Evolutionary conservation across 30 jellyfish, hydroid and myxozoan genomes (phyloP).

Genomic region (Catostylus mosaicus): DNA sequence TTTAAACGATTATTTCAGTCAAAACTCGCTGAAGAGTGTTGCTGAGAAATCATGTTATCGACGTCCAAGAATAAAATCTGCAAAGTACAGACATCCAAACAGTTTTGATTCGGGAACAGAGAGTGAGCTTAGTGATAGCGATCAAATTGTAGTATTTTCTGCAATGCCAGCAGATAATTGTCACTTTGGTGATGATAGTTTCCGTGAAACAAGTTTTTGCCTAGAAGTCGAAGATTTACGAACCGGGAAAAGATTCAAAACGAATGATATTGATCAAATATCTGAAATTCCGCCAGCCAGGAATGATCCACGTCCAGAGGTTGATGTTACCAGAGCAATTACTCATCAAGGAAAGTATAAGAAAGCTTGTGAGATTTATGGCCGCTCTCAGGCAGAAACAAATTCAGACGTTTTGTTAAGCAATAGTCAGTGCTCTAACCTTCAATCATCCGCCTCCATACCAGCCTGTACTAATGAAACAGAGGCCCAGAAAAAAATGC

Average conservation of each 20-base stretch:
- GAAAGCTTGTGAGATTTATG: not conserved
- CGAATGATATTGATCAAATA: not conserved
- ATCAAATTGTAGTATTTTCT: not conserved
- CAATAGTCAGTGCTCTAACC: not conserved
- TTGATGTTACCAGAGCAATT: not conserved
- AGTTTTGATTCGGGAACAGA: conserved; percentile 20
- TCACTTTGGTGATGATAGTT: not conserved
- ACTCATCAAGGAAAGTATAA: not conserved
- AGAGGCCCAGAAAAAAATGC: not conserved
- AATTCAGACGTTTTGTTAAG: not conserved
- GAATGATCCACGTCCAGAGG: not conserved
- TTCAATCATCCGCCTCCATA: not conserved
- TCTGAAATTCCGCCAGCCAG: not conserved
- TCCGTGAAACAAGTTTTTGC: conserved; percentile 6
- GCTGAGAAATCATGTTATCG: too few species aligned
- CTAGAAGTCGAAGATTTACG: conserved; percentile 33
- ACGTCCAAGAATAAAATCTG: not conserved
- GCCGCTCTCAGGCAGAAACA: too few species aligned
- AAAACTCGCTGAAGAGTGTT: not conserved
- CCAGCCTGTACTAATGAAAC: not conserved
- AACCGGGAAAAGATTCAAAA: conserved; percentile 10
- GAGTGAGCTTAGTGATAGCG: not conserved
- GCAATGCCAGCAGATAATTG: not conserved
- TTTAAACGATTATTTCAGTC: not conserved
- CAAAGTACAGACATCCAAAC: not conserved